Base-by-base conservation (phyloP, 2,797 vertebrate species). In the Australoheros facetus region DNA sequence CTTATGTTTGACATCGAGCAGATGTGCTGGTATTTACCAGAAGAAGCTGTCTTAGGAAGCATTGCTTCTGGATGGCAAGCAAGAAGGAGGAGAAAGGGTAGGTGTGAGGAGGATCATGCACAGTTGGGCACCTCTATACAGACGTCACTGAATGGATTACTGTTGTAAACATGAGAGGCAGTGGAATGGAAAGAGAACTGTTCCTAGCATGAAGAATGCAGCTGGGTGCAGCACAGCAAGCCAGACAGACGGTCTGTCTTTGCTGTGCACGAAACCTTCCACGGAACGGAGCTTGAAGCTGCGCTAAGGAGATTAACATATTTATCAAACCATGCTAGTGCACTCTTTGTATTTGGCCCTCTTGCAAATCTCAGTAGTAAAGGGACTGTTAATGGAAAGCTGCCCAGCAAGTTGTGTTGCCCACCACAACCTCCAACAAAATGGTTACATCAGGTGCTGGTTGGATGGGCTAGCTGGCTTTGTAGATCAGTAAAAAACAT, bases 121-220 rank as follows among this genome's bases (percentile, higher is more conserved):
- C 85, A 84, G 85, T 83, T 77, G 86, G 83, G 56, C 71, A 74
- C 75, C 71, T 58, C 73, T 39, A 81, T 75, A 74, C 71, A 78
- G 79, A 91, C 73, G 58, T 88, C 86, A 81, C 71, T 39, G 78
- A 87, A 72, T 80, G 82, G 90, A 91, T 93, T 91, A 88, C 75
- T 69, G 72, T 30, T 77, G 79, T 84, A 82, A 87, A 89, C 88
- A 88, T 39, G 73, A 85, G 82, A 83, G 80, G 85, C 53, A 42
- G 28, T 48, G 77, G 64, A 85, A 78, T n/a, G 74, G 77, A 83
- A 75, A 64, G 80, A 81, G 59, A 75, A 84, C 83, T 79, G 76
- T 84, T 77, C 72, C 79, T 58, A 32, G 88, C 88, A 78, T 60
- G n/a, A 75, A 75, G 71, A 76, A 72, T 58, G 42, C 34, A 59